These are phyloP conservation scores for Chalcosyrphus nemorum DNA, from an alignment of 2,888 invertebrate genomes.

Conservation along the genomic window DNA sequence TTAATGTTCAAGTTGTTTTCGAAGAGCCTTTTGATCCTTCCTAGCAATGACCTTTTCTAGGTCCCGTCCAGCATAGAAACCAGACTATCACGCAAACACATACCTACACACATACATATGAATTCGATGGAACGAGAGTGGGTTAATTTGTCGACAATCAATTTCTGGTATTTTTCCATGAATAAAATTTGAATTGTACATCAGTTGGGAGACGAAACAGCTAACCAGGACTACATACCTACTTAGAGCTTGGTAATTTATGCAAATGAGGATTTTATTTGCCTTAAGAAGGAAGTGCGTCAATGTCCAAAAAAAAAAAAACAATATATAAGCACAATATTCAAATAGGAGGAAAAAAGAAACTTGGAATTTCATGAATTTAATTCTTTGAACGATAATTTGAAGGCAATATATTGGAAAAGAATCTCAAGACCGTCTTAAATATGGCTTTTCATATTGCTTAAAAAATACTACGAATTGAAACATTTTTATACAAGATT, in stretches of 20 bases:
- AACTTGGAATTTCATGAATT: constrained; percentile 6
- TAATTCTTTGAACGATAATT: neutral
- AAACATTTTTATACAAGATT: too few species aligned
- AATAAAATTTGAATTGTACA: constrained; percentile 48
- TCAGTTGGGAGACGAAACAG: neutral
- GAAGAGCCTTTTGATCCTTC: constrained; percentile 28
- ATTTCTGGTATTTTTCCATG: constrained; percentile 46
- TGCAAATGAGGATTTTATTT: constrained; percentile 32
- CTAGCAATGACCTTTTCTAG: constrained; percentile 25
- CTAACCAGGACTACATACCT: neutral
- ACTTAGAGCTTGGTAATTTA: constrained; percentile 6
- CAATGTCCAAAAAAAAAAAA: neutral
- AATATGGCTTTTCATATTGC: too few species aligned
- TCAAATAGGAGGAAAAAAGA: neutral
- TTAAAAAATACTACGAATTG: too few species aligned
- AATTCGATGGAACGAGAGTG: neutral
- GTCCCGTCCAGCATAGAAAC: neutral
- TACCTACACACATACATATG: neutral
- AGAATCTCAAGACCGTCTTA: neutral
- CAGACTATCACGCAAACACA: neutral
- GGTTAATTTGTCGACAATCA: constrained; percentile 47
- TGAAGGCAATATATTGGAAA: neutral
- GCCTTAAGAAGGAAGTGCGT: neutral
- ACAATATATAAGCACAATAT: constrained; percentile 28
- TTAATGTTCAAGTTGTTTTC: constrained; percentile 41